phyloP scores from a whole-genome alignment of 1,140 invertebrate genomes.

The Aphaenogaster rudis region DNA sequence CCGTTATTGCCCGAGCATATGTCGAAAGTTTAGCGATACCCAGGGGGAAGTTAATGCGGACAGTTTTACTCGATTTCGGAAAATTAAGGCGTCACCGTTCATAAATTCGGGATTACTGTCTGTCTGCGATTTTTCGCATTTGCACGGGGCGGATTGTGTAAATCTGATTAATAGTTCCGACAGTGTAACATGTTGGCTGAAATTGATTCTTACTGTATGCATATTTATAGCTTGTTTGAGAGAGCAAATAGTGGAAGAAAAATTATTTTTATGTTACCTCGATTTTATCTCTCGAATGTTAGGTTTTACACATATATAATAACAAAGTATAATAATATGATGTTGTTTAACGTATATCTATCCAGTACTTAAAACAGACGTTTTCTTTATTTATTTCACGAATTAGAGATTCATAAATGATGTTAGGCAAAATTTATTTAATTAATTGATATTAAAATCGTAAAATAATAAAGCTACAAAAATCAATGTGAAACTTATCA shows the following conservation, averaged over 20 bases:
- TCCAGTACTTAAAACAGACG: not conserved
- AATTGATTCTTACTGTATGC: not conserved
- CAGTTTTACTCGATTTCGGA: slow-evolving; percentile 65
- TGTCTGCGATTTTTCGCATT: slow-evolving; percentile 24
- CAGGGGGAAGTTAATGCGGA: slow-evolving; percentile 4
- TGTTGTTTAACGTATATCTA: not conserved
- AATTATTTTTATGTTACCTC: not conserved
- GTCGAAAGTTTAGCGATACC: slow-evolving; percentile 61
- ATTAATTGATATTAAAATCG: not conserved
- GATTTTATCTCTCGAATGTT: not conserved
- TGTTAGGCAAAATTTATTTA: not conserved
- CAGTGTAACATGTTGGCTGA: not conserved
- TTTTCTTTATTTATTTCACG: not conserved
- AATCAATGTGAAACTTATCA: not conserved
- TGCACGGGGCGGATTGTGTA: not conserved
- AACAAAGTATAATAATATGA: not conserved
- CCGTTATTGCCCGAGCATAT: slow-evolving; percentile 72
- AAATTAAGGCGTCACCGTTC: slow-evolving; percentile 52
- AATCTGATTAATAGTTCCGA: slow-evolving; percentile 43
- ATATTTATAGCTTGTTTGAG: not conserved
- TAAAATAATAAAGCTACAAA: not conserved
- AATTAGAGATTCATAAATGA: not conserved
- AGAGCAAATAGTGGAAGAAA: not conserved
- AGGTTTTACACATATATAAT: not conserved
- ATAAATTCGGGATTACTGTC: slow-evolving; percentile 54